phyloP scores from a whole-genome alignment of 2,888 invertebrate genomes.

The Amaurobius ferox region DNA sequence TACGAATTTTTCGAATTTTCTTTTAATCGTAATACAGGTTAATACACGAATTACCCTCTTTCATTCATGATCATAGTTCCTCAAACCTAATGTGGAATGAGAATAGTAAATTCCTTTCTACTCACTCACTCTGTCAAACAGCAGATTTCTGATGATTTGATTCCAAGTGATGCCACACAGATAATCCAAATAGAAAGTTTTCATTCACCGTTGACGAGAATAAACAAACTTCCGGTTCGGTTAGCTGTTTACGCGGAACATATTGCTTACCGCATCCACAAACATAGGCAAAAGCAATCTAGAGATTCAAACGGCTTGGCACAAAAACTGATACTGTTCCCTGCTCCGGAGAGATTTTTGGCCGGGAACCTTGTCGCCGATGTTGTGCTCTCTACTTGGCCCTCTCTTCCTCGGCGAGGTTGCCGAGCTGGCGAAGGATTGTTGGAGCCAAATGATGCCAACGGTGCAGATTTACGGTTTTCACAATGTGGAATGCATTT shows the following conservation, averaged over 20 bases:
- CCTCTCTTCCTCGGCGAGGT: not conserved
- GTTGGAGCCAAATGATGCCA: not conserved
- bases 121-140: no score
- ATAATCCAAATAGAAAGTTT: not conserved
- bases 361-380: slow-evolving; percentile 8
- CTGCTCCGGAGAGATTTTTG: not conserved
- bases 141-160: no score
- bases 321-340: not conserved
- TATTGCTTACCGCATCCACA: not conserved
- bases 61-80: no score
- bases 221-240: not conserved
- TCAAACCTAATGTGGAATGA: no score
- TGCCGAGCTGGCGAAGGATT: not conserved
- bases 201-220: not conserved
- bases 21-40: no score
- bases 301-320: not conserved
- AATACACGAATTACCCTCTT: no score
- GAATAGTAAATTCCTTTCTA: no score
- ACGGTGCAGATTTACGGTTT: not conserved
- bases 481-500: not conserved
- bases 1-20: no score
- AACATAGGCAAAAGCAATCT: not conserved
- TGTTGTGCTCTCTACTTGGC: slow-evolving; percentile 11
- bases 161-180: not conserved
- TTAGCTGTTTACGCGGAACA: not conserved